Evolutionary conservation across 2,888 invertebrate genomes (phyloP), one percentile per base, ranked within the genome.

Genomic region (Epicampocera succincta): DNA sequence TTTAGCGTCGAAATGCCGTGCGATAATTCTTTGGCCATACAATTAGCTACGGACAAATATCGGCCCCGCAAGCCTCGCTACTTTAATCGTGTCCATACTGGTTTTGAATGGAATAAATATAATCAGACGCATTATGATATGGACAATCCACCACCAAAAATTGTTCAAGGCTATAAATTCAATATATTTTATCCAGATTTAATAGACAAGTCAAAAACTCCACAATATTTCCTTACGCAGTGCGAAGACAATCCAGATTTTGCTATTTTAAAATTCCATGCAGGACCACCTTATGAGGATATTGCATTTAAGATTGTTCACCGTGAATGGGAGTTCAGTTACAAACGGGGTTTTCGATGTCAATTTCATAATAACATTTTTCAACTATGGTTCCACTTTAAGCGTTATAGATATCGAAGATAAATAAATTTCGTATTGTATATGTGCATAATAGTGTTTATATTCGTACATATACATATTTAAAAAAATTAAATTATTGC

Each of bases 101-200:
- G 99, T 15, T 99, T 99, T 92, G 99, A 99, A 89, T 99, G 99
- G 99, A 99, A 99, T 92, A 99, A 99, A 91, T 99, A 99, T 92
- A 99, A 99, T 92, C 99, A 99, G 92, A 99, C 99, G 1, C 99
- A 99, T 92, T 99, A 99, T 91, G 99, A 99, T 91, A 98, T 99
- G 96, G 99, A 99, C 91, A 99, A 99, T 92, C 99, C 99, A 65
- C 99, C 99, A 9, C 99, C 99, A 0, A 99, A 99, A 92, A 99
- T 99, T 88, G 99, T 99, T 0, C 99, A 99, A 92, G 99, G 99
- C 8, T 99, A 99, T 93, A 99, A 99, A 91, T 99, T 99, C 92
- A 99, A 99, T 92, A 99, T 99, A 86, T 99, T 99, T 92, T 99
- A 99, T 92, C 99, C 99, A 0, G 99, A 99, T 92, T 93, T 99